Conservation (phyloP, 2,797 vertebrate species). For the Anguilla megastoma region DNA sequence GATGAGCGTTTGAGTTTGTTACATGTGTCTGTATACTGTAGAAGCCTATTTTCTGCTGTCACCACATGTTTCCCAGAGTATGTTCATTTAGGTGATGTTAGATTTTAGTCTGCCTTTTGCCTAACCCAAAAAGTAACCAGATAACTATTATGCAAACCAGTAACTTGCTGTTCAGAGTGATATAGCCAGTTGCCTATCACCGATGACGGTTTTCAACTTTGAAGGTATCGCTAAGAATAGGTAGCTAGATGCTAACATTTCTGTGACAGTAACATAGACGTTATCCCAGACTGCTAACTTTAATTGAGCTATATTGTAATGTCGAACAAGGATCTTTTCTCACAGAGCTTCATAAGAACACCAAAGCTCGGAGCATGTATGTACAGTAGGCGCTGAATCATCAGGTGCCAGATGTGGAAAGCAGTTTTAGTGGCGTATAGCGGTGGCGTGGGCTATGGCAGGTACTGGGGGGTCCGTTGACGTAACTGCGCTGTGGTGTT, state of each 20-base stretch:
- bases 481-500: neutral
- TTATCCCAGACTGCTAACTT: neutral
- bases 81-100: neutral
- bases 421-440: neutral
- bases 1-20: neutral
- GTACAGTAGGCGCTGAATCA: neutral
- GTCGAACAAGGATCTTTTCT: neutral
- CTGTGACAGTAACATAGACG: neutral
- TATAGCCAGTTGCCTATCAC: neutral
- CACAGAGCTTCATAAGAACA: neutral
- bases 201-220: neutral
- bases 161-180: no score
- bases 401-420: neutral
- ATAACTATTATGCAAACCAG: no score
- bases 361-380: neutral
- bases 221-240: neutral
- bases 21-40: neutral
- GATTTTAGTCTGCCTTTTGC: neutral
- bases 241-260: neutral
- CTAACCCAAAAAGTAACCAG: no score
- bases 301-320: neutral
- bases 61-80: neutral
- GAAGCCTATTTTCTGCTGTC: neutral
- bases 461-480: neutral
- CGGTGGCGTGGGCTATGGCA: neutral